A percentile compares a stretch with the other conserved stretches of the same genome.
Evolutionary conservation across 2,113 vertebrate genomes (phyloP).

Genomic region (Phaethon lepturus): DNA sequence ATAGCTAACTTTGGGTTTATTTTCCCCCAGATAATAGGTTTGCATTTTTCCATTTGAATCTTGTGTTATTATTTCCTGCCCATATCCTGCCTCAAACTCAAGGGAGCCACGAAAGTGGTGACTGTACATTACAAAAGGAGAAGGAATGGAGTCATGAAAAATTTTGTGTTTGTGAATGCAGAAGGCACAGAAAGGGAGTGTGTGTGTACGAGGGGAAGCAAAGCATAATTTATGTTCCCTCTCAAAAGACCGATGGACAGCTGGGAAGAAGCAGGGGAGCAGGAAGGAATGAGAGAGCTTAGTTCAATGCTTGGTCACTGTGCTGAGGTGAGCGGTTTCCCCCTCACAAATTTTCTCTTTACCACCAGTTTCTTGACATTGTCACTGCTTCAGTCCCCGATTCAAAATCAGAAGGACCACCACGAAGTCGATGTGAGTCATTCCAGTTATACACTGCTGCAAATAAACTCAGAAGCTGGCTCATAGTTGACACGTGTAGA

Average conservation of each 20-base stretch:
- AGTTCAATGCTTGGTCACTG: not conserved
- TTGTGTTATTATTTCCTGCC: constrained; percentile 58
- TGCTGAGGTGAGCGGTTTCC: not conserved
- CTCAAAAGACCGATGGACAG: not conserved
- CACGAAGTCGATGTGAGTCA: accelerated
- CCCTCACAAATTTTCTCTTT: not conserved
- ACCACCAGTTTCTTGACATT: not conserved
- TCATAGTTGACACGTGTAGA: not conserved
- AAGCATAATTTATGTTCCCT: not conserved
- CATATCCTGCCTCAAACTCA: constrained; percentile 60
- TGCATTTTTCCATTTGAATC: constrained; percentile 70
- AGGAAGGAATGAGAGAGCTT: not conserved
- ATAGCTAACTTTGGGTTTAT: constrained; percentile 57
- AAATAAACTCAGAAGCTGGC: not conserved
- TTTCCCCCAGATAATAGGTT: constrained; percentile 62
- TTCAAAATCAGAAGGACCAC: not conserved
- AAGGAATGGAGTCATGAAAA: not conserved
- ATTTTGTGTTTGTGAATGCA: not conserved
- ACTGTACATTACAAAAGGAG: constrained; percentile 41
- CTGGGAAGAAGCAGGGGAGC: not conserved
- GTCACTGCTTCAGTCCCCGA: not conserved
- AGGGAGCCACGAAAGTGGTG: constrained; percentile 41
- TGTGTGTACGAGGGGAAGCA: not conserved
- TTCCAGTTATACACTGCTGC: not conserved
- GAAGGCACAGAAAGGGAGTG: not conserved